Evolutionary conservation across 1,140 invertebrate species (phyloP).

Genomic region (Aphaenogaster floridana): DNA sequence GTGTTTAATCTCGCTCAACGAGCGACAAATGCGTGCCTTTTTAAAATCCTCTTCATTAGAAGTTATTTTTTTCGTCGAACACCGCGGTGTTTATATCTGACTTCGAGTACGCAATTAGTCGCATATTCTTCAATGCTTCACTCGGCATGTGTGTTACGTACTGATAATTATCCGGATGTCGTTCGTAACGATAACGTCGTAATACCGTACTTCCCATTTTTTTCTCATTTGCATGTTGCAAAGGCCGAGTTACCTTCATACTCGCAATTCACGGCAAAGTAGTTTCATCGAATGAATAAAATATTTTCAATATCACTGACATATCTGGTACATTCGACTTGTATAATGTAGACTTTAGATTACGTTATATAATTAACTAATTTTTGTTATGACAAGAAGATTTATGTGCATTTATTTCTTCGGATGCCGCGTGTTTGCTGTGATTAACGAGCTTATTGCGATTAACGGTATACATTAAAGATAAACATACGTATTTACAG

Average conservation of each 20-base stretch:
- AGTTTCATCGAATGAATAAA: neutral
- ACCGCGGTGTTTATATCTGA: neutral
- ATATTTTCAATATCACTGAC: neutral
- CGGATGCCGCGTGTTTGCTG: neutral
- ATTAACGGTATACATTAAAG: neutral
- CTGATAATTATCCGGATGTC: slow-evolving; percentile 49
- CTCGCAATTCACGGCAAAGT: neutral
- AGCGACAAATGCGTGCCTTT: neutral
- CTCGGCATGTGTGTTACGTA: slow-evolving; percentile 32
- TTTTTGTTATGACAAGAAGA: neutral
- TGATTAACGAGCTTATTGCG: slow-evolving; percentile 4
- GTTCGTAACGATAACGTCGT: slow-evolving; percentile 41
- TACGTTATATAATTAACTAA: neutral
- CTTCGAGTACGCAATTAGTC: neutral
- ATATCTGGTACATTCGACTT: neutral
- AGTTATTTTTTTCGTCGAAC: neutral
- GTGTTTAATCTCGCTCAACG: slow-evolving; percentile 1
- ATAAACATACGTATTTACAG: neutral
- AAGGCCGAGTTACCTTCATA: neutral
- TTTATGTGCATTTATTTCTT: neutral
- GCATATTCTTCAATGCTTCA: slow-evolving; percentile 29
- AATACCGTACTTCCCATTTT: neutral
- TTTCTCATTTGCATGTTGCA: neutral
- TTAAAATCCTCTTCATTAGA: neutral
- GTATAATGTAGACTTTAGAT: neutral